phyloP scores from a whole-genome alignment of 2,113 vertebrate genomes.

The human (Homo sapiens) region GRCh38 chr1:33787001-33787500 shows the following conservation, averaged over 20 bases:
- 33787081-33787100: not conserved
- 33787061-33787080: not conserved
- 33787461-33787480: not conserved
- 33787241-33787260: not conserved
- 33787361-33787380: no score
- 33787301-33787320: not conserved
- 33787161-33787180: not conserved
- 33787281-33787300: not conserved
- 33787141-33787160: not conserved
- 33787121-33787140: not conserved
- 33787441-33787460: not conserved
- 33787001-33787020: no score
- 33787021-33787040: not conserved
- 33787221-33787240: not conserved
- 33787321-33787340: not conserved
- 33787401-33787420: not conserved
- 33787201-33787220: not conserved
- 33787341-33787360: not conserved
- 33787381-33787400: not conserved
- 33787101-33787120: not conserved
- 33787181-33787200: not conserved
- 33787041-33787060: not conserved
- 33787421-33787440: not conserved
- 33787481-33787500: not conserved
- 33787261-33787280: not conserved